Evolutionary conservation across 1,140 invertebrate genomes (phyloP).

Genomic region (Medauroidea extradentata): DNA sequence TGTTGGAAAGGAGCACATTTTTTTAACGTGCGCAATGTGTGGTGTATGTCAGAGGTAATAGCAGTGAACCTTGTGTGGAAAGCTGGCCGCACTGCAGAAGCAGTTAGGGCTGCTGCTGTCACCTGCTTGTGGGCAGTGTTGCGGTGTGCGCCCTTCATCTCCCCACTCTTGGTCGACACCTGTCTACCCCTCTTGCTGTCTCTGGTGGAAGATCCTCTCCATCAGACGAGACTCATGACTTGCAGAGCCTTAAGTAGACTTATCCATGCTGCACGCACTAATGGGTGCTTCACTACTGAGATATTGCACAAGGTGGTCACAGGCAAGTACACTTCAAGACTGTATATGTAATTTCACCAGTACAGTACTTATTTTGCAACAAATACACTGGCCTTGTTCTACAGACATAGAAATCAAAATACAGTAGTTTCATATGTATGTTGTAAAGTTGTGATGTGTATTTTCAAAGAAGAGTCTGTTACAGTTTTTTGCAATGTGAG

Average conservation of each 20-base stretch:
- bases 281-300: constrained; percentile 26
- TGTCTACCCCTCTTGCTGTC: constrained; percentile 51
- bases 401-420: too few species aligned
- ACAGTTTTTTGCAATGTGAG: too few species aligned
- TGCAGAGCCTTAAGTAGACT: constrained; percentile 51
- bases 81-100: constrained; percentile 74
- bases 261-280: constrained; percentile 23
- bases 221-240: constrained; percentile 57
- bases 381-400: too few species aligned
- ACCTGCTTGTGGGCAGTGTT: constrained; percentile 67
- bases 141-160: constrained; percentile 39
- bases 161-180: constrained; percentile 44
- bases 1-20: too few species aligned
- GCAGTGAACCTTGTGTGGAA: constrained; percentile 73
- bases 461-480: too few species aligned
- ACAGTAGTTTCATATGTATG: too few species aligned
- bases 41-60: constrained; percentile 55
- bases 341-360: too few species aligned
- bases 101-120: constrained; percentile 71
- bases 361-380: too few species aligned
- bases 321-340: constrained; percentile 21
- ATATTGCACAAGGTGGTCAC: constrained; percentile 44
- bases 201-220: constrained; percentile 61
- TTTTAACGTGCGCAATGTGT: too few species aligned
- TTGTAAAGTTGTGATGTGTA: too few species aligned